phyloP scores from a whole-genome alignment of 2,113 vertebrate genomes.

The Setophaga coronata region DNA sequence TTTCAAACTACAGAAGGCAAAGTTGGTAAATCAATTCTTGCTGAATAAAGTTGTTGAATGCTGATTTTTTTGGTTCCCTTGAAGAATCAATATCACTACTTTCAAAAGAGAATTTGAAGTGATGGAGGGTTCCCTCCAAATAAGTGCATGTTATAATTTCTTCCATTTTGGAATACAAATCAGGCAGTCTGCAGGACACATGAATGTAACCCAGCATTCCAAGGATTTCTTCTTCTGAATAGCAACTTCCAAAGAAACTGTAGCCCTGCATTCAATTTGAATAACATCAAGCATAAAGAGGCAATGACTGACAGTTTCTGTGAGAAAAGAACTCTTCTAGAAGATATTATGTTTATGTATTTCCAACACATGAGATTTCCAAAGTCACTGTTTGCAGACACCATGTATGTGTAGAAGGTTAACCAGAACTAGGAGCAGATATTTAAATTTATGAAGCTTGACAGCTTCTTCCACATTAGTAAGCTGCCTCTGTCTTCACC shows the following conservation, averaged over 20 bases:
- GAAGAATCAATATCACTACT: neutral
- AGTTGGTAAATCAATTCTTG: neutral
- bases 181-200: neutral
- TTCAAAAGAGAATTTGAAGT: neutral
- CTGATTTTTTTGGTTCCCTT: neutral
- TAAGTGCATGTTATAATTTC: neutral
- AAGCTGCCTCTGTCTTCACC: neutral
- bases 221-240: neutral
- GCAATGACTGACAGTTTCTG: neutral
- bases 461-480: neutral
- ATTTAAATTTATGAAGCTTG: neutral
- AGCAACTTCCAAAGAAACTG: neutral
- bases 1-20: slow-evolving; percentile 5
- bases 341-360: neutral
- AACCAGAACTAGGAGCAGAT: neutral
- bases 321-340: neutral
- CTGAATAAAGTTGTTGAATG: neutral
- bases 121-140: neutral
- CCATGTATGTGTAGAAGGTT: neutral
- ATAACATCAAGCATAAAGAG: neutral
- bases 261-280: neutral
- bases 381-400: neutral
- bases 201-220: neutral
- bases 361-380: neutral
- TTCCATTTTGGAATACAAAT: slow-evolving; percentile 20